Percentiles rank a stretch among this genome's conserved stretches.
Evolutionary conservation across 2,797 vertebrate genomes (phyloP).

Genomic region (Eulemur rubriventer): DNA sequence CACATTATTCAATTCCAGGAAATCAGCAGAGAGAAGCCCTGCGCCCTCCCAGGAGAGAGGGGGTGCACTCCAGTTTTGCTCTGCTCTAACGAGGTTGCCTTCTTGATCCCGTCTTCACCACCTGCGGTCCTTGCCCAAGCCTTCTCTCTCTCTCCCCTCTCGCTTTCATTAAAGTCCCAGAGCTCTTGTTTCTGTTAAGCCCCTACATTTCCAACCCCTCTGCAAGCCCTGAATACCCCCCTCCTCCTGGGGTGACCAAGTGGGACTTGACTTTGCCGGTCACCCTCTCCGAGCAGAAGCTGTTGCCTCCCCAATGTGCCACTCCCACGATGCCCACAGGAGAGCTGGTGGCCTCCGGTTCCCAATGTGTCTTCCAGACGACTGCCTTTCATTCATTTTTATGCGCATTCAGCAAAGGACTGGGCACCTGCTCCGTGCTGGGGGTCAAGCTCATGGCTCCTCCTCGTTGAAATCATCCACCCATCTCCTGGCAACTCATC

Average conservation of each 20-base stretch:
- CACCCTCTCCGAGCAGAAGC: no score
- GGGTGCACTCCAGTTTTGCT: accelerated
- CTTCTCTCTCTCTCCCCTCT: neutral
- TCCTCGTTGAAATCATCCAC: neutral
- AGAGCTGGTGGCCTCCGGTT: neutral
- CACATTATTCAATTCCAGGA: neutral
- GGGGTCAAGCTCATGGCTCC: neutral
- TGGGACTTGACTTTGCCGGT: neutral
- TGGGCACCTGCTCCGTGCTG: neutral
- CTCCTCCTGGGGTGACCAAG: neutral
- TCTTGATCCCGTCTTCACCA: no score
- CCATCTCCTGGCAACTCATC: accelerated
- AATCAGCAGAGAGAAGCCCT: neutral
- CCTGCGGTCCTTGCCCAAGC: neutral
- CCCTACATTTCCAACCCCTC: neutral
- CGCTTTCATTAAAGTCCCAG: neutral
- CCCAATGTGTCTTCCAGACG: neutral
- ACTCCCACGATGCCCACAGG: neutral
- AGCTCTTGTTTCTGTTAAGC: neutral
- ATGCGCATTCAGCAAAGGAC: neutral
- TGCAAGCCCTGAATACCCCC: neutral
- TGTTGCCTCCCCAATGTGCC: accelerated
- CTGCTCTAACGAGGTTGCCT: neutral
- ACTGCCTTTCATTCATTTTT: neutral
- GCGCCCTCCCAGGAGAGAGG: accelerated